These are phyloP conservation scores for Arctia plantaginis DNA, from an alignment of 2,888 invertebrate genomes.

Conservation along the genomic window DNA sequence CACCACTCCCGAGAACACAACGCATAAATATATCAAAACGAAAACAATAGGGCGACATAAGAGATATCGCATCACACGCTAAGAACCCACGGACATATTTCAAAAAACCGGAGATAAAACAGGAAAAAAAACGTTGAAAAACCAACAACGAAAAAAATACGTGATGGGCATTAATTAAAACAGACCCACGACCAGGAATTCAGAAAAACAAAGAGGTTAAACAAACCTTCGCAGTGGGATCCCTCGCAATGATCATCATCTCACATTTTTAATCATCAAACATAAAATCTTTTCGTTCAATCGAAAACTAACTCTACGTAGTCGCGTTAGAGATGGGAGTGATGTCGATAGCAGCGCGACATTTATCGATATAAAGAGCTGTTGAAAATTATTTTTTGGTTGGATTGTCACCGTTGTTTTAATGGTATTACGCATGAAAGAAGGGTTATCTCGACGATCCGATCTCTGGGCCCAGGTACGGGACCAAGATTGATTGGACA, in stretches of 20 bases:
- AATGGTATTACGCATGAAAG: slow-evolving; percentile 86
- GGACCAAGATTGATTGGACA: slow-evolving; percentile 83
- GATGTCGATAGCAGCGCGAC: slow-evolving; percentile 30
- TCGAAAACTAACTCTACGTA: slow-evolving; percentile 67
- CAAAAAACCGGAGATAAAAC: slow-evolving; percentile 79
- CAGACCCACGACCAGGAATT: slow-evolving; percentile 84
- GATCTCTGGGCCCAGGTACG: slow-evolving; percentile 80
- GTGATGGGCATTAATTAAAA: slow-evolving; percentile 87
- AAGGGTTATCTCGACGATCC: slow-evolving; percentile 83
- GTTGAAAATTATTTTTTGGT: slow-evolving; percentile 85
- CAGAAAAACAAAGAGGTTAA: slow-evolving; percentile 85
- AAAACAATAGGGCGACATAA: slow-evolving; percentile 85
- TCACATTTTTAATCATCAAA: slow-evolving; percentile 85
- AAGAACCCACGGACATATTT: slow-evolving; percentile 80
- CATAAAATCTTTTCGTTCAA: slow-evolving; percentile 64
- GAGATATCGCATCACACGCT: slow-evolving; percentile 83
- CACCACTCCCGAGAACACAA: slow-evolving; percentile 77
- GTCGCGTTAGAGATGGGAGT: slow-evolving; percentile 61
- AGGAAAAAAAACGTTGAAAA: slow-evolving; percentile 68
- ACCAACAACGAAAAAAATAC: slow-evolving; percentile 83
- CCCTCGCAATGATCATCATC: slow-evolving; percentile 85
- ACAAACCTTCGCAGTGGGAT: slow-evolving; percentile 85
- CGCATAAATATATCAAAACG: slow-evolving; percentile 85
- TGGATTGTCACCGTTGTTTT: slow-evolving; percentile 86
- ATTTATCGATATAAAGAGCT: slow-evolving; percentile 74